Percentiles rank a stretch among this genome's conserved stretches.
Evolutionary conservation across 2,888 invertebrate species (phyloP).

Genomic region (Xanthia togata): DNA sequence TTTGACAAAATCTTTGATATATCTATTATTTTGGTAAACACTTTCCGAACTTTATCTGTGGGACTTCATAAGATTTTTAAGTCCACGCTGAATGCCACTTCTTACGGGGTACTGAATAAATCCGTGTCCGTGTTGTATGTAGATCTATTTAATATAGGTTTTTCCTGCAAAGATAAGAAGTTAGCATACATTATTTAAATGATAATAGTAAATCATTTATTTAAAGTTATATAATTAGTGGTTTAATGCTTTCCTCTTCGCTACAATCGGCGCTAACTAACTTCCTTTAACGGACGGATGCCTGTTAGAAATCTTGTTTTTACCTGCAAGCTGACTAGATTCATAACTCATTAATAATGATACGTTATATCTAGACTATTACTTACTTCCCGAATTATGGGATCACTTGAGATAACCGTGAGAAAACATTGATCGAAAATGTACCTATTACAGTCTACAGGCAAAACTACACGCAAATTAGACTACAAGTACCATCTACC

Average conservation of each 20-base stretch:
- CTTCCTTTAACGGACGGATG: slow-evolving; percentile 48
- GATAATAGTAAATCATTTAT: slow-evolving; percentile 2
- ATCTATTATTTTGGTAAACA: neutral
- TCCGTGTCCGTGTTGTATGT: neutral
- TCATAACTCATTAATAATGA: slow-evolving; percentile 13
- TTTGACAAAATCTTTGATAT: neutral
- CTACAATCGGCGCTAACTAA: slow-evolving; percentile 6
- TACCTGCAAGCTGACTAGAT: neutral
- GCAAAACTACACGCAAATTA: neutral
- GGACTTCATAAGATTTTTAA: neutral
- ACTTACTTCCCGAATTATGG: slow-evolving; percentile 4
- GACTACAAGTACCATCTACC: neutral
- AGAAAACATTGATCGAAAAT: neutral
- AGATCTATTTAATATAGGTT: neutral
- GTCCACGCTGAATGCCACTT: neutral
- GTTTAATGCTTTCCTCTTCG: slow-evolving; percentile 42
- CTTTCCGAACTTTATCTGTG: neutral
- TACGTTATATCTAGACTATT: neutral
- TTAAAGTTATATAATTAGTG: slow-evolving; percentile 25
- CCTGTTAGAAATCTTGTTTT: slow-evolving; percentile 39
- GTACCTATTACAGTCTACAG: no score
- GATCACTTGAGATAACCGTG: slow-evolving; percentile 11
- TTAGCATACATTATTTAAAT: slow-evolving; percentile 2
- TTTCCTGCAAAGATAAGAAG: slow-evolving; percentile 18
- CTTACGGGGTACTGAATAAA: neutral